Percentiles rank a stretch among this genome's conserved stretches.
Evolutionary conservation across 1,140 invertebrate species (phyloP).

Genomic region (Hermetia illucens): DNA sequence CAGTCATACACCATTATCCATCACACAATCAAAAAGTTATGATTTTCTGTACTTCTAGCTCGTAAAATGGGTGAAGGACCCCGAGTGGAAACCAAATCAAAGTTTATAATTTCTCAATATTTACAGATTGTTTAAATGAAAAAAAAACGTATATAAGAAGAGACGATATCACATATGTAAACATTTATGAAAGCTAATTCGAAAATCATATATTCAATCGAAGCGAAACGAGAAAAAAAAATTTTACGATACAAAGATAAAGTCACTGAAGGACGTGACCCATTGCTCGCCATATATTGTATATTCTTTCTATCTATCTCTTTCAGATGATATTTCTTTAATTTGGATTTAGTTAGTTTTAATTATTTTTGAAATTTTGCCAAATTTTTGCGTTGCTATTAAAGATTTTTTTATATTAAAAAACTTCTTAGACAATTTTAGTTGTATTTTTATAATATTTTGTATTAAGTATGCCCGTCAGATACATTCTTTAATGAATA

Average conservation of each 20-base stretch:
- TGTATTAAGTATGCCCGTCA: too few relatives aligned
- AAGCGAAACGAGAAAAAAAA: constrained; percentile 1
- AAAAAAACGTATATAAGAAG: background rate
- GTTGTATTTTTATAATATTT: too few relatives aligned
- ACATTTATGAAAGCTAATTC: background rate
- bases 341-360: background rate
- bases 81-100: constrained; percentile 61
- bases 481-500: too few relatives aligned
- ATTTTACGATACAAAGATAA: constrained; percentile 35
- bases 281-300: constrained; percentile 19
- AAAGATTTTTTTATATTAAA: too few relatives aligned
- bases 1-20: background rate
- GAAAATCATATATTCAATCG: background rate
- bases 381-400: too few relatives aligned
- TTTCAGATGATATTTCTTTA: background rate
- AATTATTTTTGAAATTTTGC: too few relatives aligned
- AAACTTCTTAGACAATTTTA: too few relatives aligned
- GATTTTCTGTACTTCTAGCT: too few relatives aligned
- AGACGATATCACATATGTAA: background rate
- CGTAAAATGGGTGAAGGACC: constrained; percentile 26
- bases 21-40: background rate
- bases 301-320: background rate
- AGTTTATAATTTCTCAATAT: too few relatives aligned
- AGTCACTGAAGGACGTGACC: constrained; percentile 48
- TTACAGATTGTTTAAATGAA: background rate